Base-by-base conservation (phyloP, 2,113 vertebrate genomes). In the Rhipidura dahli region DNA sequence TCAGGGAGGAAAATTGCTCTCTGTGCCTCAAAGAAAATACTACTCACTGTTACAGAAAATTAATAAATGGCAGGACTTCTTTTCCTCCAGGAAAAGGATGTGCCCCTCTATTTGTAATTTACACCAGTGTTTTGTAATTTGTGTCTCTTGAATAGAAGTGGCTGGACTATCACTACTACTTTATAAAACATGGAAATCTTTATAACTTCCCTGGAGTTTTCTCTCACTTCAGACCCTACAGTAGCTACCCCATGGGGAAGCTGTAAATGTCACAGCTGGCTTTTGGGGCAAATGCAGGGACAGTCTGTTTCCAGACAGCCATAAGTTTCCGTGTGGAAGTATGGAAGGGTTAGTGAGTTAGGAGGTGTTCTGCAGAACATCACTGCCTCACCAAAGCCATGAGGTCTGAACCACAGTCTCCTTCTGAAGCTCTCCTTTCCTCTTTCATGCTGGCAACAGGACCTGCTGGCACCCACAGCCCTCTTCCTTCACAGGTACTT, bases 1-100 rank as follows among this genome's bases (percentile, higher is more conserved):
- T 77, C 87, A 71, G 75, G 53, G 27, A 88, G 18, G 68, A 95
- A 69, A 85, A 87, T 45, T 75, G 47, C 12, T 93, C 49, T 80
- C n/a, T 73, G 18, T 70, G 42, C 40, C 71, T 80, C 63, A 70
- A 61, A 76, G 61, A 88, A 96, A 96, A 77, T 64, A 87, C 33
- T 86, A 77, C 31, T 90, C 65, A 72, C 15, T 79, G 47, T 45
- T 78, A 88, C 22, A 64, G 61, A 91, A 89, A 86, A 87, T 84
- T 90, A 89, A 87, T 79, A 91, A 87, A 93, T 69, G 60, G 30
- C 75, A 92, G 33, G 40, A 76, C 13, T 63, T 26, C 7, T 49
- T 54, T 54, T 54, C 21, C 30, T 90, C n/a, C 47, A 82, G 33
- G 44, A 56, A 94, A 89, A 80, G 22, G 31, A 69, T 53, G 56